Conservation (phyloP, 1,140 invertebrate genomes). For the Nixonia krombeini region DNA sequence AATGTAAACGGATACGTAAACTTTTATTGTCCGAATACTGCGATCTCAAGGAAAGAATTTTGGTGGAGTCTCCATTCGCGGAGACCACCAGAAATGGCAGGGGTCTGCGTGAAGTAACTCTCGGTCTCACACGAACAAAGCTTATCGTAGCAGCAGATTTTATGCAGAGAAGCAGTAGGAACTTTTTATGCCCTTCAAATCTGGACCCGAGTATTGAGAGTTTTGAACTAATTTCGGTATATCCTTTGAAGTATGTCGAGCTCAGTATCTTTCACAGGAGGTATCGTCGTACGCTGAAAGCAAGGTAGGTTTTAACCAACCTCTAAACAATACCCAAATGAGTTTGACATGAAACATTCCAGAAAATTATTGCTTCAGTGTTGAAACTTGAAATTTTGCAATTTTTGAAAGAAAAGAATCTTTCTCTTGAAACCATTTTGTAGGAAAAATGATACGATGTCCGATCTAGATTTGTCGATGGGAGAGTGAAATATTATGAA, state of each 20-base stretch:
- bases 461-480: slow-evolving; percentile 54
- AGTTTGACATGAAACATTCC: too few relatives aligned
- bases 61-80: slow-evolving; percentile 76
- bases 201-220: slow-evolving; percentile 73
- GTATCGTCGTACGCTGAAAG: slow-evolving; percentile 73
- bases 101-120: slow-evolving; percentile 73
- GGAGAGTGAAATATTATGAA: slow-evolving; percentile 60
- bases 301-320: slow-evolving; percentile 60
- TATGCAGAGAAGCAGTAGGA: slow-evolving; percentile 52
- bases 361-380: too few relatives aligned
- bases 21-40: slow-evolving; percentile 74
- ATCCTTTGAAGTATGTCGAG: slow-evolving; percentile 73
- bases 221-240: slow-evolving; percentile 74
- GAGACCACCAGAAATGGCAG: slow-evolving; percentile 75
- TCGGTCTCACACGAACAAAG: slow-evolving; percentile 74
- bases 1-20: slow-evolving; percentile 73
- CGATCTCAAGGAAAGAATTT: slow-evolving; percentile 73
- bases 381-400: too few relatives aligned
- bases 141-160: slow-evolving; percentile 74
- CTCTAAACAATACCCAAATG: too few relatives aligned
- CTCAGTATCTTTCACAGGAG: slow-evolving; percentile 74
- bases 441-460: slow-evolving; percentile 8
- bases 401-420: too few relatives aligned
- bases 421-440: too few relatives aligned
- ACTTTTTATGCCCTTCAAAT: slow-evolving; percentile 55